phyloP scores from a whole-genome alignment of 2,888 invertebrate genomes.

The Phrixothrix hirtus region DNA sequence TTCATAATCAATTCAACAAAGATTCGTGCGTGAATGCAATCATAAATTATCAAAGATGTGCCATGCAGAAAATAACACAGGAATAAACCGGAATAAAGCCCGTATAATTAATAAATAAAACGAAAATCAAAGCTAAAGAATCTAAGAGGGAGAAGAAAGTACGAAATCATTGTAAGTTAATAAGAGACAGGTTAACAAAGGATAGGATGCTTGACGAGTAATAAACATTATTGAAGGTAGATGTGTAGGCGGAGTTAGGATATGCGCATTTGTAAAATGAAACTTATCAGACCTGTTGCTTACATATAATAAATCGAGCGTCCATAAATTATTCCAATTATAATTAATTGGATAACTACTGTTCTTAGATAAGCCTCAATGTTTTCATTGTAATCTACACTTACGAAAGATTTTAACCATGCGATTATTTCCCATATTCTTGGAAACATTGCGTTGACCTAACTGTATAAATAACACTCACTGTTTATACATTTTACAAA shows the following conservation, averaged over 20 bases:
- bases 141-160: constrained; percentile 6
- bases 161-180: background rate
- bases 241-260: constrained; percentile 42
- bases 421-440: no score
- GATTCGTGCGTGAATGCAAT: background rate
- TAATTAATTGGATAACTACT: no score
- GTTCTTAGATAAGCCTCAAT: no score
- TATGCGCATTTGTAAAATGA: constrained; percentile 45
- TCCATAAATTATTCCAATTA: no score
- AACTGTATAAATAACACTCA: no score
- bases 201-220: constrained; percentile 37
- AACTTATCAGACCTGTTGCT: constrained; percentile 43
- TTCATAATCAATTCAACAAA: background rate
- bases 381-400: no score
- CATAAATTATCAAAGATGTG: background rate
- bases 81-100: constrained; percentile 6
- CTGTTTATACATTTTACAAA: no score
- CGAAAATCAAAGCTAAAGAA: constrained; percentile 15
- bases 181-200: constrained; percentile 38
- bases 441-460: no score
- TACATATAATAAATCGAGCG: constrained; percentile 1
- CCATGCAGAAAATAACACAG: background rate
- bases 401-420: background rate
- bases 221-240: constrained; percentile 39
- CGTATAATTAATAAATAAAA: constrained; percentile 21